Base-by-base conservation (phyloP, 1,140 invertebrate genomes). In the Zaprionus africanus region DNA sequence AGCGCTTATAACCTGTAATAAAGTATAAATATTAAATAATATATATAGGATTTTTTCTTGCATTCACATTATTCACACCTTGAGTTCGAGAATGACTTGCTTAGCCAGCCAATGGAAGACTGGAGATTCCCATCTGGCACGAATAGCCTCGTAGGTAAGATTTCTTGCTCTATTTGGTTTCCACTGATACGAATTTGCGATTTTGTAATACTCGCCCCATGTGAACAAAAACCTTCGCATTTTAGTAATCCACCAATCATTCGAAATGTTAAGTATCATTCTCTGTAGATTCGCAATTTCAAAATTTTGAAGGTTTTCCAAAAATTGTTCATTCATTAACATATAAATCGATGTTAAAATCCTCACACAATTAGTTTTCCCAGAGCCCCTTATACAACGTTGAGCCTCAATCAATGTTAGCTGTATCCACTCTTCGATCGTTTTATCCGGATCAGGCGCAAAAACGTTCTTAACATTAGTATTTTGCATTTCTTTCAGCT, bases 31-130 rank as follows among this genome's bases (percentile, higher is more conserved):
- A 59, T 38, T 15, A 54, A 17, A 19, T 22, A 19, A 24, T 38
- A 54, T 26, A 38, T 15, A 28, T 12, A 56, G 13, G 31, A 5
- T 19, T 38, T 6, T 15, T 15, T 28, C 15, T 17, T 46, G n/a
- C 7, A 17, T 11, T 31, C 4, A 17, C 13, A 15, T n/a, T 38
- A n/a, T n/a, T 38, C 53, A 15, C 28, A 88, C 84, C 72, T 88
- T 81, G 1, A 88, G 53, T 49, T 88, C 84, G 28, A 81, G 67
- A 0, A 79, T 79, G 5, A 85, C 78, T 62, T 90, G 81, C 43
- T 79, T 88, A 49, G 78, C 81, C 17, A 84, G 26, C 84, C 84
- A 88, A 38, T 88, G 84, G n/a, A 88, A 90, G 9, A 69, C 17
- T 0, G 84, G 81, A 61, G 53, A 72, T 22, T 56, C 63, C 84